phyloP scores from a whole-genome alignment of 2,888 invertebrate genomes.

The Leucoma salicis region DNA sequence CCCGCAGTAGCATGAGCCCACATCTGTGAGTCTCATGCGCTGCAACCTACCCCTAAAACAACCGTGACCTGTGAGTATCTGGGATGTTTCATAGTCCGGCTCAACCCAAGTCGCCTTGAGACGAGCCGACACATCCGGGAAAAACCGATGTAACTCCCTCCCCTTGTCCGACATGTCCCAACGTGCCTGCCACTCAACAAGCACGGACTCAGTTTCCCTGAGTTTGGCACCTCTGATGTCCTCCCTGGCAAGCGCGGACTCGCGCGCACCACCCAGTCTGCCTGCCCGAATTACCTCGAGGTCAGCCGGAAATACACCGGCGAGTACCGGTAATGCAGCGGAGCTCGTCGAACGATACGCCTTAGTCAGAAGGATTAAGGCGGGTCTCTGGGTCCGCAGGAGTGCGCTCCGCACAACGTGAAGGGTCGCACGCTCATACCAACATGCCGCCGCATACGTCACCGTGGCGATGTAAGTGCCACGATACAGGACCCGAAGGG shows the following conservation, averaged over 20 bases:
- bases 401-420: neutral
- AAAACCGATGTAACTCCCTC: neutral
- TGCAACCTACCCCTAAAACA: neutral
- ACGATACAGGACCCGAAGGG: constrained; percentile 1
- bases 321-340: constrained; percentile 12
- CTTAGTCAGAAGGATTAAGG: constrained; percentile 12
- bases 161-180: neutral
- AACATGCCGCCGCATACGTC: constrained; percentile 20
- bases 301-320: constrained; percentile 19
- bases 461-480: constrained; percentile 4
- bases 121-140: neutral
- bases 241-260: neutral
- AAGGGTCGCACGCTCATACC: neutral
- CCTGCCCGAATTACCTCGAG: constrained; percentile 18
- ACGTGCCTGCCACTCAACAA: neutral
- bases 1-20: neutral
- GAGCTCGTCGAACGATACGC: constrained; percentile 12
- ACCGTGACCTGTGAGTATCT: neutral
- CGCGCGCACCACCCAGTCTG: neutral
- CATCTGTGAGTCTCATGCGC: neutral
- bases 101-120: neutral
- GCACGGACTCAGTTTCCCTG: neutral
- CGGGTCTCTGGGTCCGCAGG: constrained; percentile 6
- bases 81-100: neutral
- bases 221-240: neutral